These are phyloP conservation scores for Ophion ellenae DNA, from an alignment of 2,888 invertebrate species.

Conservation along the genomic window DNA sequence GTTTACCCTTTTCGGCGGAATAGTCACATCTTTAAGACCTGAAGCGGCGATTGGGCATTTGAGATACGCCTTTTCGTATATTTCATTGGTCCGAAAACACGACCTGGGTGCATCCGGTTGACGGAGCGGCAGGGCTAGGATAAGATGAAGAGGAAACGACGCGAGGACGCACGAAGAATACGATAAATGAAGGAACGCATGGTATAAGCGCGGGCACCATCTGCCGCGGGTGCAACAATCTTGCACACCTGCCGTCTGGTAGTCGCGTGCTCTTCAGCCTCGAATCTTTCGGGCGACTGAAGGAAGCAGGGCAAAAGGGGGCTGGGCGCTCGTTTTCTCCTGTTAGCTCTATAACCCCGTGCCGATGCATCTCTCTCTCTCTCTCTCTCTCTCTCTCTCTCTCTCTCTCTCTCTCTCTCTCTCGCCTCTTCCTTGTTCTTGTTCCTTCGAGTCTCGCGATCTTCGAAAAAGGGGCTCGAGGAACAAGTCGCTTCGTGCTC, in stretches of 20 bases:
- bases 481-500: slow-evolving; percentile 46
- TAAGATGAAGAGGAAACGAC: slow-evolving; percentile 26
- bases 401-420: slow-evolving; percentile 8
- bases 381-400: not conserved
- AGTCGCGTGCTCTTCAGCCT: slow-evolving; percentile 80
- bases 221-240: slow-evolving; percentile 82
- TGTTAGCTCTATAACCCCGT: slow-evolving; percentile 32
- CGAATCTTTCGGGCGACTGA: slow-evolving; percentile 62
- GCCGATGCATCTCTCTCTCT: slow-evolving; percentile 19
- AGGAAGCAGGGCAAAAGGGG: slow-evolving; percentile 65
- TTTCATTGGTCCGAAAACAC: slow-evolving; percentile 6
- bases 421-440: slow-evolving; percentile 13
- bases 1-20: too few species aligned
- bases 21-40: not conserved
- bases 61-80: not conserved
- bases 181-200: slow-evolving; percentile 52
- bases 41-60: not conserved
- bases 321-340: slow-evolving; percentile 35
- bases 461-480: slow-evolving; percentile 24
- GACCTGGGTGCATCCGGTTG: slow-evolving; percentile 26
- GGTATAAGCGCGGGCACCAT: slow-evolving; percentile 74
- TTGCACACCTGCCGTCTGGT: slow-evolving; percentile 82
- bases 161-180: slow-evolving; percentile 32
- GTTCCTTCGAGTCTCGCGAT: slow-evolving; percentile 47
- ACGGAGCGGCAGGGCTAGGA: slow-evolving; percentile 20